Evolutionary conservation across 2,113 vertebrate genomes (phyloP).

Genomic region (Phainopepla nitens): DNA sequence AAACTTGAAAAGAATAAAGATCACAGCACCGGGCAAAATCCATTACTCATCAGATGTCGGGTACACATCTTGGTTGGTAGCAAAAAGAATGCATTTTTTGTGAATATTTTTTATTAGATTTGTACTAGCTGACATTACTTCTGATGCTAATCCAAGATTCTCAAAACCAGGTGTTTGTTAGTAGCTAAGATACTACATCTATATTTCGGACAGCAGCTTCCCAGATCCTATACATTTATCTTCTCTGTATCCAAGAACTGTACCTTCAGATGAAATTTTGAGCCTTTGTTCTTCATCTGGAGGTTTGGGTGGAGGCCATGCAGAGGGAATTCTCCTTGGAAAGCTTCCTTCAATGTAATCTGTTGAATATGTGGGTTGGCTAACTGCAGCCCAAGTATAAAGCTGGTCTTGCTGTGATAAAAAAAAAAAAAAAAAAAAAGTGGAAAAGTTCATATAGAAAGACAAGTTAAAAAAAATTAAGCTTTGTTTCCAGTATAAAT

Average conservation of each 20-base stretch:
- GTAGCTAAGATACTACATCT: background rate
- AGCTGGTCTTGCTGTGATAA: slow-evolving; percentile 86
- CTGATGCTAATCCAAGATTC: background rate
- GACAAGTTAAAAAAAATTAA: background rate
- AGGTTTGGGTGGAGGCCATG: slow-evolving; percentile 68
- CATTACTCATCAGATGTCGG: background rate
- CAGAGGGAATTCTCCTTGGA: slow-evolving; percentile 74
- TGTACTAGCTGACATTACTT: background rate
- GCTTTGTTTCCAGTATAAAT: background rate
- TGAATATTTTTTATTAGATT: background rate
- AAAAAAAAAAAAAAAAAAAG: background rate
- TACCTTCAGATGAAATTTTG: slow-evolving; percentile 77
- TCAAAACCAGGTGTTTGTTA: background rate
- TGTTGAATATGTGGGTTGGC: slow-evolving; percentile 84
- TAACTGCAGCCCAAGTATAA: slow-evolving; percentile 94
- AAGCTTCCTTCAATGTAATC: slow-evolving; percentile 82
- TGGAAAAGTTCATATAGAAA: background rate
- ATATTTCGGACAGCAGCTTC: background rate
- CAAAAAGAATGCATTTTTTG: background rate
- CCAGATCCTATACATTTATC: background rate
- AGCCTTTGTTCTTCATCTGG: slow-evolving; percentile 65
- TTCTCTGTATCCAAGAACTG: background rate
- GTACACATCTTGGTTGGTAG: background rate
- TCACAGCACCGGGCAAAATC: background rate
- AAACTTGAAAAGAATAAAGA: background rate